A percentile compares a stretch with the other conserved stretches of the same genome.
Evolutionary conservation across 1,140 invertebrate species (phyloP).

Genomic region (Achatina immaculata): DNA sequence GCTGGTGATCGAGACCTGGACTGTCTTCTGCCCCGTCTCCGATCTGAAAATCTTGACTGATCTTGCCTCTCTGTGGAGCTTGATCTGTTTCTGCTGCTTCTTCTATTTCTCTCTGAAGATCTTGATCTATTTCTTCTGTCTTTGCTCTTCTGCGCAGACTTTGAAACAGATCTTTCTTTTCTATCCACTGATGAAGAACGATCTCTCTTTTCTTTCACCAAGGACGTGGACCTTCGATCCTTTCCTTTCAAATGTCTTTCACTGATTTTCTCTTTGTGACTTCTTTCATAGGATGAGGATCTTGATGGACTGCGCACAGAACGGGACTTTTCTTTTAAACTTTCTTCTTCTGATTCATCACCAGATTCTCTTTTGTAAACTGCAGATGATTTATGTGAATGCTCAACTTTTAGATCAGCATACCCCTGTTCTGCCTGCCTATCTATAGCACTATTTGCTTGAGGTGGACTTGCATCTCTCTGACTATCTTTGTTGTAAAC

Average conservation of each 20-base stretch:
- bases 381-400: background rate
- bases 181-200: background rate
- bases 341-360: background rate
- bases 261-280: background rate
- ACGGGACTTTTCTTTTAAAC: background rate
- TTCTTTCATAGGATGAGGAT: background rate
- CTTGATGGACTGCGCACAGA: background rate
- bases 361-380: background rate
- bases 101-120: conserved; percentile 13
- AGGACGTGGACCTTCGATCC: conserved; percentile 5
- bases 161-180: conserved; percentile 27
- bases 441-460: background rate
- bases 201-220: background rate
- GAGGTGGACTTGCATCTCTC: background rate
- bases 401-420: background rate
- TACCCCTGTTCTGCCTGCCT: background rate
- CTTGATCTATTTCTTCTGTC: conserved; percentile 21
- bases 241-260: background rate
- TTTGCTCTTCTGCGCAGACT: conserved; percentile 18
- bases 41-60: conserved; percentile 1
- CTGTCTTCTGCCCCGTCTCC: background rate
- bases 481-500: background rate
- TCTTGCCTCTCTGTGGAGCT: background rate
- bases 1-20: conserved; percentile 8
- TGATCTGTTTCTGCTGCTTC: background rate